Percentiles rank a stretch among this genome's conserved stretches.
Evolutionary conservation across 2,797 vertebrate genomes (phyloP).

Genomic region (Pristis pectinata): DNA sequence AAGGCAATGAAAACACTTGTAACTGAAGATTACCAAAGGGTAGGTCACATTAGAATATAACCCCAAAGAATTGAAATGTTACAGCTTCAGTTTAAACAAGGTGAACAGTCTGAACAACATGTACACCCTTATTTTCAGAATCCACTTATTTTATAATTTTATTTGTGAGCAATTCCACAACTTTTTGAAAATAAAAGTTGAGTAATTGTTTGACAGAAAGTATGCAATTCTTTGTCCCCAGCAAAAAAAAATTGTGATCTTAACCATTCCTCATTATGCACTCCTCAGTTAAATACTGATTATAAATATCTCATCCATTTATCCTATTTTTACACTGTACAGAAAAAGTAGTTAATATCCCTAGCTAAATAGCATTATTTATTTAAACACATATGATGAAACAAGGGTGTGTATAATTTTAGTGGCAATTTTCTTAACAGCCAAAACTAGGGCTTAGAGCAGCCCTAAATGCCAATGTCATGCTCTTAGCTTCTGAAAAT

Average conservation of each 20-base stretch:
- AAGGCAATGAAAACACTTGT: background rate
- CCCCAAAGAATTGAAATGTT: conserved; percentile 12
- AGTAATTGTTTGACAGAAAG: conserved; percentile 23
- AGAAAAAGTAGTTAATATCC: background rate
- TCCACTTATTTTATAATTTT: background rate
- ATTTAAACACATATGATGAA: background rate
- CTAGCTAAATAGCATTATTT: background rate
- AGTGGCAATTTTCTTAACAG: background rate
- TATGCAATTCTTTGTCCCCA: background rate
- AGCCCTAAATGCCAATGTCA: background rate
- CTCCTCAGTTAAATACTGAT: background rate
- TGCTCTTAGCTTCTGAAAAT: background rate
- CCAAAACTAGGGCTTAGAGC: background rate
- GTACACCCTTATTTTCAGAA: background rate
- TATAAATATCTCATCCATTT: conserved; percentile 11
- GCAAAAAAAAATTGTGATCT: background rate
- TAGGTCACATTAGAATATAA: background rate
- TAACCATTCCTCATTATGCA: background rate
- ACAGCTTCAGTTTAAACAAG: conserved; percentile 23
- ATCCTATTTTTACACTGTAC: background rate
- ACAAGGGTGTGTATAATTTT: background rate
- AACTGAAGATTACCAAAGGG: conserved; percentile 27
- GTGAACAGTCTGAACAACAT: conserved; percentile 27
- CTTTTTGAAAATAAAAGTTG: background rate
- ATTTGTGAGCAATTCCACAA: background rate